phyloP scores from a whole-genome alignment of 2,797 vertebrate genomes.

The Toxotes lorentzi region DNA sequence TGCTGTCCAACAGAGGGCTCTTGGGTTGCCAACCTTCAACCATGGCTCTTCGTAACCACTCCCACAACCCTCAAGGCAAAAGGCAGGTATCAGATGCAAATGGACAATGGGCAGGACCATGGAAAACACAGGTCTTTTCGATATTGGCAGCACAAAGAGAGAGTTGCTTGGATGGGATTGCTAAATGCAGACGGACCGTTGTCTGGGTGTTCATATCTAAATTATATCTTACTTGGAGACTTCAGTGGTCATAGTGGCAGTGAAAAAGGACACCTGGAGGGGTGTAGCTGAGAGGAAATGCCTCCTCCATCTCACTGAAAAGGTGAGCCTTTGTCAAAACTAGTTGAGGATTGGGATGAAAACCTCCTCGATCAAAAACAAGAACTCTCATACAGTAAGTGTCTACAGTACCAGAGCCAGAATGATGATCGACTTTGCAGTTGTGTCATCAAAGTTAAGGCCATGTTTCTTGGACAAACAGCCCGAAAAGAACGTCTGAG shows the following conservation, averaged over 20 bases:
- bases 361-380: neutral
- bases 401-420: neutral
- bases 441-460: constrained; percentile 6
- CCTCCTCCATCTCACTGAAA: neutral
- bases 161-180: neutral
- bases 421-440: neutral
- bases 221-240: neutral
- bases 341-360: neutral
- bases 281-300: neutral
- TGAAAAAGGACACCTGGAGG: constrained; percentile 2
- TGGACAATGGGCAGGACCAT: neutral
- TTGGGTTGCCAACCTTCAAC: constrained; percentile 3
- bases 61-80: constrained; percentile 1
- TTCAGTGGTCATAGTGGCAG: neutral
- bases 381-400: neutral
- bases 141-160: neutral
- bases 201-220: neutral
- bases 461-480: neutral
- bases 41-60: neutral
- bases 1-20: constrained; percentile 29
- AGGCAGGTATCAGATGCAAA: neutral
- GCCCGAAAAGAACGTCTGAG: neutral
- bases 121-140: neutral
- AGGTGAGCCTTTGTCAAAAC: neutral
- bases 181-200: neutral